Percentiles rank a stretch among this genome's conserved stretches.
phyloP scores from a whole-genome alignment of 2,113 vertebrate species.

The Regulus satrapa region DNA sequence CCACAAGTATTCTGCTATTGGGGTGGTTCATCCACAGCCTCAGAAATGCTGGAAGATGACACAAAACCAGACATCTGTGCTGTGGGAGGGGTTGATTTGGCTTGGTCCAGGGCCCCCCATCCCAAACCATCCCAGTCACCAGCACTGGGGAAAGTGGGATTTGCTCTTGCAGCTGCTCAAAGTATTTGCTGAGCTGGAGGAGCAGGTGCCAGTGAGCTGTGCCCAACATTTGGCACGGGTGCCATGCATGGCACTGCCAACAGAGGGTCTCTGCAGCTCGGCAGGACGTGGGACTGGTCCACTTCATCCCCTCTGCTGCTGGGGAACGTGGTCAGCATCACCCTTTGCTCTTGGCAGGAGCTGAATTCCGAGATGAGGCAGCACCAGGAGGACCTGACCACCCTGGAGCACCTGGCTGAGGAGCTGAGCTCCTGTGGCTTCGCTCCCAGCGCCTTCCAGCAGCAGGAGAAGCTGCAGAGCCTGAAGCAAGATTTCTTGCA shows the following conservation, averaged over 20 bases:
- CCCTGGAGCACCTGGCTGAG: conserved; percentile 78
- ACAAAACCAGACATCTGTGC: background rate
- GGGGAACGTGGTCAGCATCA: background rate
- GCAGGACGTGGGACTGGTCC: fast-evolving
- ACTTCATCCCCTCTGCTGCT: background rate
- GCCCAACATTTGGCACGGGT: background rate
- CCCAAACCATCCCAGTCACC: background rate
- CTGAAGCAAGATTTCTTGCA: conserved; percentile 83
- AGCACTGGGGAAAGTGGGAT: background rate
- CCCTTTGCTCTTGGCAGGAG: conserved; percentile 75
- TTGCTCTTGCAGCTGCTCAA: background rate
- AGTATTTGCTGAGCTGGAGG: background rate
- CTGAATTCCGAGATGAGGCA: conserved; percentile 84
- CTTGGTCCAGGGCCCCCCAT: background rate
- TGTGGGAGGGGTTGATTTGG: background rate
- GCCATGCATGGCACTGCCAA: fast-evolving
- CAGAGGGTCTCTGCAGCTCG: background rate
- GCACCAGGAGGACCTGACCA: conserved; percentile 80
- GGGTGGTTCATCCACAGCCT: background rate
- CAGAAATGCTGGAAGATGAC: background rate
- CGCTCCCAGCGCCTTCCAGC: conserved; percentile 69
- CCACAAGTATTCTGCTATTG: fast-evolving
- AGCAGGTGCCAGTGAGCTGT: background rate
- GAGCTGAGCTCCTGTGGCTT: conserved; percentile 79
- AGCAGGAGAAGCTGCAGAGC: conserved; percentile 78